phyloP scores from a whole-genome alignment of 2,888 invertebrate species.

The Furcula furcula region DNA sequence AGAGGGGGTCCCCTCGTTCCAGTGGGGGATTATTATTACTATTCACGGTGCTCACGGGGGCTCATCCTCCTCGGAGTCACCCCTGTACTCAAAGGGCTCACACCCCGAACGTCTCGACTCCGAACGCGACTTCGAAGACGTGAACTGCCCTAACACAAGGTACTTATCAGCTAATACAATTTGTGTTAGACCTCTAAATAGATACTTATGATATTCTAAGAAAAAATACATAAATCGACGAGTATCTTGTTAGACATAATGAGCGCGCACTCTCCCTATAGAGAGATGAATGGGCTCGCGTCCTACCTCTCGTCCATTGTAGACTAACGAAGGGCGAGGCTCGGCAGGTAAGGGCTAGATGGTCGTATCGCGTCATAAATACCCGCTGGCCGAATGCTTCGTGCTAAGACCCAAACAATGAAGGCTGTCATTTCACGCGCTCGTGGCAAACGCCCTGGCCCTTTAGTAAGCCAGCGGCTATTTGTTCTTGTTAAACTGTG shows the following conservation, averaged over 20 bases:
- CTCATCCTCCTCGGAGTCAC: too few species aligned
- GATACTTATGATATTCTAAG: too few species aligned
- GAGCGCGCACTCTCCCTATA: constrained; percentile 34
- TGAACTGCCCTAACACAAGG: too few species aligned
- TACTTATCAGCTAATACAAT: too few species aligned
- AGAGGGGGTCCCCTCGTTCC: too few species aligned
- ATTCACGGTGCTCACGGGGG: too few species aligned
- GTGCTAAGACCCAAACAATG: constrained; percentile 35
- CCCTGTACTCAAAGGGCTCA: too few species aligned
- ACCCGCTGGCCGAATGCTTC: constrained; percentile 34
- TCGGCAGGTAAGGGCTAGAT: constrained; percentile 54
- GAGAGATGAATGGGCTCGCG: constrained; percentile 50
- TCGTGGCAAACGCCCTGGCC: constrained; percentile 45
- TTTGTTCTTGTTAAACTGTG: constrained; percentile 40
- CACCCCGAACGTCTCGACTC: too few species aligned
- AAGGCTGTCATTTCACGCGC: constrained; percentile 43
- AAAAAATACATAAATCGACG: too few species aligned
- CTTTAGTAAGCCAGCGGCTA: constrained; percentile 32
- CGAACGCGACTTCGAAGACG: too few species aligned
- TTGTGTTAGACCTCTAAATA: too few species aligned
- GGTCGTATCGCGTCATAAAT: constrained; percentile 40
- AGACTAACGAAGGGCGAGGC: constrained; percentile 38
- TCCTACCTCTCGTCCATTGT: constrained; percentile 47
- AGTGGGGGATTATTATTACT: too few species aligned
- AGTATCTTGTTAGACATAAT: constrained; percentile 11